A percentile compares a stretch with the other conserved stretches of the same genome.
phyloP scores from a whole-genome alignment of 2,797 vertebrate species.

The Pangasius sanitwongsei region DNA sequence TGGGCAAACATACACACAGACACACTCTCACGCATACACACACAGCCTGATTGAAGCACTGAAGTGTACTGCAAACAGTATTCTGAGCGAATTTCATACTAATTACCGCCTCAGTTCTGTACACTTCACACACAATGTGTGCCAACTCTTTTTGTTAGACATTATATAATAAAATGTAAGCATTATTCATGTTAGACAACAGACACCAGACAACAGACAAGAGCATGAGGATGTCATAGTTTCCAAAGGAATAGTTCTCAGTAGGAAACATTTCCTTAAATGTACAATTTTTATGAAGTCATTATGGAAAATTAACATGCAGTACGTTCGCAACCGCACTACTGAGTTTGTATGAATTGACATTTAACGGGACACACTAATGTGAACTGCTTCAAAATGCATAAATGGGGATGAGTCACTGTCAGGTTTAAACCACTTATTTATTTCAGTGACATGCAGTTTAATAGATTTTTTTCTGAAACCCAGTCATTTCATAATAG shows the following conservation, averaged over 20 bases:
- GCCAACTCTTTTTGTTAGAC: constrained; percentile 36
- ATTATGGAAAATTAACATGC: background rate
- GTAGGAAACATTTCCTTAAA: background rate
- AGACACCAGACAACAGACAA: constrained; percentile 16
- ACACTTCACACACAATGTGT: constrained; percentile 39
- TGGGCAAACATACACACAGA: constrained; percentile 27
- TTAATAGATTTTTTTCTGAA: no score
- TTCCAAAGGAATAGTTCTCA: background rate
- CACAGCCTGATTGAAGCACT: constrained; percentile 33
- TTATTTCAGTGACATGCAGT: background rate
- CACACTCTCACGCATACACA: constrained; percentile 17
- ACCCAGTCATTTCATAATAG: background rate
- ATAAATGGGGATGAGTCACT: background rate
- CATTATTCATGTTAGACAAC: constrained; percentile 22
- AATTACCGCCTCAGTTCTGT: constrained; percentile 44
- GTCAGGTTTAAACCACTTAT: background rate
- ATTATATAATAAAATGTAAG: constrained; percentile 32
- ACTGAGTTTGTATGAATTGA: background rate
- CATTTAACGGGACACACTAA: background rate
- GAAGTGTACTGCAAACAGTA: constrained; percentile 52
- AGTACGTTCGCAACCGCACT: background rate
- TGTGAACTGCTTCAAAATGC: background rate
- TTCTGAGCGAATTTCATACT: constrained; percentile 46
- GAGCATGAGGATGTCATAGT: no score
- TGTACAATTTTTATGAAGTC: background rate